These are phyloP conservation scores for Amphipoea lucens DNA, from an alignment of 2,888 invertebrate genomes.

Conservation along the genomic window DNA sequence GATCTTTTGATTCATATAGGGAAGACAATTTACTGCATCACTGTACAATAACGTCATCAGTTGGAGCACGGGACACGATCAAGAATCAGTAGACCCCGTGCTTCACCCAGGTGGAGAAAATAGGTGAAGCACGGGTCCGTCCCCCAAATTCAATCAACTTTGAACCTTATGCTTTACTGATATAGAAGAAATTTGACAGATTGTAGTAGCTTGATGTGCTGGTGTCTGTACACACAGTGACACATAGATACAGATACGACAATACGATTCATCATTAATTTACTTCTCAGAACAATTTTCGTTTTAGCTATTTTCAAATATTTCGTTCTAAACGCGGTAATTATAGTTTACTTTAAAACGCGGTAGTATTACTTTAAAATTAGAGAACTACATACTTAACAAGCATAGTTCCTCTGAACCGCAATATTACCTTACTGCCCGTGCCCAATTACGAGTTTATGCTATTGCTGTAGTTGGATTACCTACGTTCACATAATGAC, in stretches of 20 bases:
- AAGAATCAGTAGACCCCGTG: no score
- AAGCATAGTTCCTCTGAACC: slow-evolving; percentile 57
- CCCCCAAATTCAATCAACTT: no score
- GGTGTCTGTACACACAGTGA: background rate
- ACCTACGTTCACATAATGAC: slow-evolving; percentile 76
- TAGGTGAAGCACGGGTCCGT: no score
- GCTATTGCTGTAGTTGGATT: slow-evolving; percentile 74
- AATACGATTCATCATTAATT: background rate
- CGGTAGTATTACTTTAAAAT: slow-evolving; percentile 44
- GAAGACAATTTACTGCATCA: no score
- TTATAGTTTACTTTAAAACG: background rate
- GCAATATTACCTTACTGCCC: slow-evolving; percentile 60
- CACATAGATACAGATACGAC: background rate
- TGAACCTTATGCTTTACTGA: no score
- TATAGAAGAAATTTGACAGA: no score
- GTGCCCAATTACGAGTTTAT: slow-evolving; percentile 73
- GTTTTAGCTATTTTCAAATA: background rate
- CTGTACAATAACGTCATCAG: no score
- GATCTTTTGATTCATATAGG: no score
- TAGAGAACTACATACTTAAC: slow-evolving; percentile 37
- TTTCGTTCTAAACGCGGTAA: background rate
- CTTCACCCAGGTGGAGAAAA: no score
- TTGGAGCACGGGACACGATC: no score
- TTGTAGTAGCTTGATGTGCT: no score
- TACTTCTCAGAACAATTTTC: background rate